Conservation (phyloP, 37 sponge, comb jelly and placozoan genomes). For the Amphimedon queenslandica region DNA sequence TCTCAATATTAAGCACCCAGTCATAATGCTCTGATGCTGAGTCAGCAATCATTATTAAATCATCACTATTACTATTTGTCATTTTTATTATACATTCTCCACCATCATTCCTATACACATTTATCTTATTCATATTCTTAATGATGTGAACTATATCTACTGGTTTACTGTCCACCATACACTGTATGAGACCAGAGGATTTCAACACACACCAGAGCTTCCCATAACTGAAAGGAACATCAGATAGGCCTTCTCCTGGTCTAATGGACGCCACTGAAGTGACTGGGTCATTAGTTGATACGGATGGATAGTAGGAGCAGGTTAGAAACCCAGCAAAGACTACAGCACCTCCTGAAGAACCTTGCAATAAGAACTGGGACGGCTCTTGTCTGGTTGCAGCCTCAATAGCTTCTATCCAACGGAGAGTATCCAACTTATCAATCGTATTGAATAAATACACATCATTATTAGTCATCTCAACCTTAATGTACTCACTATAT, state of each 20-base stretch:
- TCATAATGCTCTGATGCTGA: conserved; percentile 44
- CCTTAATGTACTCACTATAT: conserved; percentile 19
- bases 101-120: conserved; percentile 30
- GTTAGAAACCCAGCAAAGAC: conserved; percentile 43
- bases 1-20: conserved; percentile 42
- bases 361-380: conserved; percentile 52
- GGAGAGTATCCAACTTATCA: conserved; percentile 39
- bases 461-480: conserved; percentile 7
- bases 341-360: conserved; percentile 37
- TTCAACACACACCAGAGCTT: conserved; percentile 63
- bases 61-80: conserved; percentile 4
- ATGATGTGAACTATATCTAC: conserved; percentile 41
- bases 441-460: conserved; percentile 14
- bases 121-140: conserved; percentile 21
- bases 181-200: conserved; percentile 63
- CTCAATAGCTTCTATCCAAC: conserved; percentile 65
- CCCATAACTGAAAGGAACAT: conserved; percentile 48
- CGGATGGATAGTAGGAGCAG: conserved; percentile 34
- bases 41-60: conserved; percentile 36
- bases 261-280: conserved; percentile 7
- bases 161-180: conserved; percentile 37
- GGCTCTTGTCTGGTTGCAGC: conserved; percentile 38
- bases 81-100: conserved; percentile 37
- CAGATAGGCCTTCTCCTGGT: conserved; percentile 8
- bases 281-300: background rate